phyloP scores from a whole-genome alignment of 2,888 invertebrate species.

The Clepsis dumicolana region DNA sequence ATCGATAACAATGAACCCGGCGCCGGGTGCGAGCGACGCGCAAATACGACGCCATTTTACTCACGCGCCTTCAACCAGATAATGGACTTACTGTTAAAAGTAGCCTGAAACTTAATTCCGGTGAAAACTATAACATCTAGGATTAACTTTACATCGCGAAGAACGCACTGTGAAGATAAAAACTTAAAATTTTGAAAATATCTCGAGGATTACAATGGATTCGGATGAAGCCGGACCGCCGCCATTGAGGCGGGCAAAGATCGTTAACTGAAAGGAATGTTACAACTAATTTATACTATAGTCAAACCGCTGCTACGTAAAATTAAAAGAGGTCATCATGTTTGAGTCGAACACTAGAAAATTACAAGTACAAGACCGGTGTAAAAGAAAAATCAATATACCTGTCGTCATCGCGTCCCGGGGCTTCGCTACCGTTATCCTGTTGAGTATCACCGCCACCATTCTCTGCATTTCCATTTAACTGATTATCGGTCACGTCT shows the following conservation, averaged over 20 bases:
- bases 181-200: slow-evolving; percentile 79
- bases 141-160: slow-evolving; percentile 66
- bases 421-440: slow-evolving; percentile 91
- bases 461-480: slow-evolving; percentile 87
- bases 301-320: slow-evolving; percentile 42
- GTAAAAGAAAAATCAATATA: slow-evolving; percentile 67
- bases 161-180: slow-evolving; percentile 72
- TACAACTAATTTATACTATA: slow-evolving; percentile 53
- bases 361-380: slow-evolving; percentile 15
- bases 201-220: slow-evolving; percentile 76
- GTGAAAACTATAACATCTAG: slow-evolving; percentile 77
- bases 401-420: slow-evolving; percentile 94
- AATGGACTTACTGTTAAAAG: slow-evolving; percentile 66
- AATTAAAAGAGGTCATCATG: slow-evolving; percentile 31
- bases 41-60: slow-evolving; percentile 84
- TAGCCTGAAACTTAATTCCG: slow-evolving; percentile 75
- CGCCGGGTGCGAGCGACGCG: slow-evolving; percentile 79
- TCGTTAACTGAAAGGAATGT: slow-evolving; percentile 63
- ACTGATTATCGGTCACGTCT: slow-evolving; percentile 91
- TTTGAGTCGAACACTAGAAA: slow-evolving; percentile 28
- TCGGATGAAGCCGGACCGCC: slow-evolving; percentile 73
- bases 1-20: slow-evolving; percentile 75
- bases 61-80: slow-evolving; percentile 75
- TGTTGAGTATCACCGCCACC: slow-evolving; percentile 89
- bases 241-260: slow-evolving; percentile 75